Percentiles rank a stretch among this genome's conserved stretches.
Evolutionary conservation across 2,797 vertebrate species (phyloP).

Genomic region (Poecilia velifera): DNA sequence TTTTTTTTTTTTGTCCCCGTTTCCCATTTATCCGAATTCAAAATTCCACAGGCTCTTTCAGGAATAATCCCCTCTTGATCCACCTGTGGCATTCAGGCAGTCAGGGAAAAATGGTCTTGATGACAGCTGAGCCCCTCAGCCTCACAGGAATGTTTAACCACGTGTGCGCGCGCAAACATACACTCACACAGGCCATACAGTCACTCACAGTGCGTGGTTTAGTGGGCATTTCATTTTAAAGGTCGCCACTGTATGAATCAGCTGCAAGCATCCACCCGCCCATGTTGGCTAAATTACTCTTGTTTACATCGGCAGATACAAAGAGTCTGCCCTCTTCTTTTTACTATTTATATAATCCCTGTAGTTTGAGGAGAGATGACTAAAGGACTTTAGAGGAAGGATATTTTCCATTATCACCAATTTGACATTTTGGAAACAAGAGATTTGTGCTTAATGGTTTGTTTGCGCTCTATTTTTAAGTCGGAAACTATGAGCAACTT

Average conservation of each 20-base stretch:
- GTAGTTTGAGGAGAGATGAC: background rate
- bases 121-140: conserved; percentile 76
- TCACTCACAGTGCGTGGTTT: conserved; percentile 28
- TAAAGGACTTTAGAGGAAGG: conserved; percentile 39
- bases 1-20: background rate
- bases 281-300: conserved; percentile 11
- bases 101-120: conserved; percentile 68
- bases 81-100: conserved; percentile 63
- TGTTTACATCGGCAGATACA: conserved; percentile 7
- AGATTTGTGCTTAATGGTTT: background rate
- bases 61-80: conserved; percentile 70
- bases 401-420: conserved; percentile 52
- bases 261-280: conserved; percentile 10
- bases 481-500: background rate
- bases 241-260: conserved; percentile 22
- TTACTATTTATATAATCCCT: background rate
- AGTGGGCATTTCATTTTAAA: conserved; percentile 34
- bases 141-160: conserved; percentile 73
- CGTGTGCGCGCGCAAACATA: conserved; percentile 37
- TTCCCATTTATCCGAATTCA: conserved; percentile 22
- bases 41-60: conserved; percentile 47
- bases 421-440: conserved; percentile 14
- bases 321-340: conserved; percentile 1
- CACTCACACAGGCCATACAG: conserved; percentile 51
- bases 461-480: background rate